Conservation (phyloP, 2,888 invertebrate species). For the Drosophila prolongata region DNA sequence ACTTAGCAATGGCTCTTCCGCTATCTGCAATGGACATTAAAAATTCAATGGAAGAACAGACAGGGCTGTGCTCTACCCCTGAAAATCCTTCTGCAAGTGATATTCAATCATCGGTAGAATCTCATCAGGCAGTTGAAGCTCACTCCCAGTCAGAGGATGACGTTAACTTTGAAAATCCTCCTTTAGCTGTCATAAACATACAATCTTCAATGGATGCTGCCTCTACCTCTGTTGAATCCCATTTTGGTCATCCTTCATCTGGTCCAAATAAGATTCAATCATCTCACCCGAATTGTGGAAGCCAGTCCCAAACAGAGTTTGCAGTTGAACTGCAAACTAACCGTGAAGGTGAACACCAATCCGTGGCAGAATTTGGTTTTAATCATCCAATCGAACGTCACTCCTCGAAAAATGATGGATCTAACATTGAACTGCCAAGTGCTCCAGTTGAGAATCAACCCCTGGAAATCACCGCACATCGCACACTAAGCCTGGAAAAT, state of each 20-base stretch:
- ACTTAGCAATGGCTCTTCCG: too few species aligned
- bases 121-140: too few species aligned
- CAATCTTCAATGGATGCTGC: not conserved
- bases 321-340: not conserved
- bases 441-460: not conserved
- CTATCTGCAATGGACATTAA: not conserved
- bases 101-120: too few species aligned
- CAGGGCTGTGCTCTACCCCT: not conserved
- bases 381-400: not conserved
- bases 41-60: not conserved
- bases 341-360: not conserved
- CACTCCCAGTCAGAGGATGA: too few species aligned
- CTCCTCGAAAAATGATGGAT: not conserved
- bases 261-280: not conserved
- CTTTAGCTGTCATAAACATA: not conserved
- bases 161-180: too few species aligned
- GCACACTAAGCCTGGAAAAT: too few species aligned
- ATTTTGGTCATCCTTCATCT: too few species aligned
- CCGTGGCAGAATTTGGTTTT: not conserved
- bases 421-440: not conserved
- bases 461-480: not conserved
- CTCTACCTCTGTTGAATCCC: too few species aligned
- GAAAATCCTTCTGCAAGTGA: too few species aligned
- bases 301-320: not conserved
- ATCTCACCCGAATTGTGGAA: too few species aligned